phyloP scores from a whole-genome alignment of 2,113 vertebrate species.

The Cinclus cinclus region DNA sequence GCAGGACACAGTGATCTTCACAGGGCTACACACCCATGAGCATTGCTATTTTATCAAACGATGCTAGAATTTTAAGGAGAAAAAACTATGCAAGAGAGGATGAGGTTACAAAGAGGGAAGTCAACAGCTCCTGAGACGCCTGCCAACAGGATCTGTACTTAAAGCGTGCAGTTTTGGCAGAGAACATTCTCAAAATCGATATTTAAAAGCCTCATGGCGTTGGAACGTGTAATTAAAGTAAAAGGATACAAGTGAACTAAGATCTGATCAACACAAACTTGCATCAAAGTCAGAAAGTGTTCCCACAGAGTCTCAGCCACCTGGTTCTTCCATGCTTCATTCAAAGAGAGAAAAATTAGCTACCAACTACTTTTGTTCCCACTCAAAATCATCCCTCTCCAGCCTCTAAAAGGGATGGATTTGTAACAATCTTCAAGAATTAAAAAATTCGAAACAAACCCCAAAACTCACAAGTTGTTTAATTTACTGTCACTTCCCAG shows the following conservation, averaged over 20 bases:
- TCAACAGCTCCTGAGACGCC: not conserved
- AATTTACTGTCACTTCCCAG: not conserved
- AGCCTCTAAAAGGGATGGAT: not conserved
- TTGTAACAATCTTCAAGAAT: not conserved
- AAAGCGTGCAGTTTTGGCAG: constrained; percentile 27
- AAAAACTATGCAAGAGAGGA: not conserved
- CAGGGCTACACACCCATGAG: not conserved
- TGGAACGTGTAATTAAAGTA: not conserved
- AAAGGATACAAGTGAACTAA: constrained; percentile 12
- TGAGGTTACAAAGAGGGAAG: not conserved
- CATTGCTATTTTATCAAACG: not conserved
- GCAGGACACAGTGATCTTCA: not conserved
- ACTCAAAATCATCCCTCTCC: not conserved
- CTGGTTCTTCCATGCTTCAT: not conserved
- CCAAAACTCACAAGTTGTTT: not conserved
- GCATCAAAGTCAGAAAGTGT: not conserved
- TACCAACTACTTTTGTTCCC: not conserved
- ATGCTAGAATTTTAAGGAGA: not conserved
- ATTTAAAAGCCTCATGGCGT: constrained; percentile 19
- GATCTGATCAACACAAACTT: constrained; percentile 4
- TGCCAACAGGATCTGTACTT: constrained; percentile 38
- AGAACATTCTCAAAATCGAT: constrained; percentile 14
- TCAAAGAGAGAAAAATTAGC: not conserved
- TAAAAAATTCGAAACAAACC: not conserved
- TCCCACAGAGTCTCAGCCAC: not conserved